Conservation (phyloP, 2,888 invertebrate genomes). For the Argyra leucocephala region DNA sequence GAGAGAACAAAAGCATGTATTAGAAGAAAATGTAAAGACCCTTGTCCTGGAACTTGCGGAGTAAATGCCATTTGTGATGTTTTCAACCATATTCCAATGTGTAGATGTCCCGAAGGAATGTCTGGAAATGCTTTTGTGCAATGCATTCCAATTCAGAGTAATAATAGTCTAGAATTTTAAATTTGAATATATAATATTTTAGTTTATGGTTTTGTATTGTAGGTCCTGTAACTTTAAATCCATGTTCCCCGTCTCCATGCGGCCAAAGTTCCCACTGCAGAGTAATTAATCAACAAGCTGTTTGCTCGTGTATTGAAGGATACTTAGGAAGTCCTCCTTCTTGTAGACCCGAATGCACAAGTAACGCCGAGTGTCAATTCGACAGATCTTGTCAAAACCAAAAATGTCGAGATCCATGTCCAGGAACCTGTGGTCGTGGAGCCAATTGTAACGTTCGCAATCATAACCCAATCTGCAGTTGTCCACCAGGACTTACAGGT, state of each 20-base stretch:
- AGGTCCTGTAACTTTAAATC: constrained; percentile 46
- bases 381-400: constrained; percentile 68
- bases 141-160: constrained; percentile 44
- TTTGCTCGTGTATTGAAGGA: constrained; percentile 60
- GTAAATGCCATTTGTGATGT: constrained; percentile 59
- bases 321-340: constrained; percentile 67
- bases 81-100: constrained; percentile 61
- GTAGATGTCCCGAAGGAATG: constrained; percentile 58
- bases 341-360: constrained; percentile 67
- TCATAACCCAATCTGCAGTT: constrained; percentile 72
- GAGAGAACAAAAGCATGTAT: constrained; percentile 56
- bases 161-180: neutral
- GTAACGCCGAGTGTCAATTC: constrained; percentile 64
- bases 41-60: constrained; percentile 63
- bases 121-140: constrained; percentile 63
- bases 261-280: constrained; percentile 71
- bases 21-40: constrained; percentile 60
- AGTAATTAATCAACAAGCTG: constrained; percentile 61
- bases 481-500: constrained; percentile 56
- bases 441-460: constrained; percentile 69
- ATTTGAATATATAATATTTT: neutral
- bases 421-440: constrained; percentile 64
- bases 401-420: constrained; percentile 74
- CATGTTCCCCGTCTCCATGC: constrained; percentile 64
- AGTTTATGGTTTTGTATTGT: constrained; percentile 14